These are phyloP conservation scores for Nettapus auritus DNA, from an alignment of 2,113 vertebrate genomes.

Conservation along the genomic window DNA sequence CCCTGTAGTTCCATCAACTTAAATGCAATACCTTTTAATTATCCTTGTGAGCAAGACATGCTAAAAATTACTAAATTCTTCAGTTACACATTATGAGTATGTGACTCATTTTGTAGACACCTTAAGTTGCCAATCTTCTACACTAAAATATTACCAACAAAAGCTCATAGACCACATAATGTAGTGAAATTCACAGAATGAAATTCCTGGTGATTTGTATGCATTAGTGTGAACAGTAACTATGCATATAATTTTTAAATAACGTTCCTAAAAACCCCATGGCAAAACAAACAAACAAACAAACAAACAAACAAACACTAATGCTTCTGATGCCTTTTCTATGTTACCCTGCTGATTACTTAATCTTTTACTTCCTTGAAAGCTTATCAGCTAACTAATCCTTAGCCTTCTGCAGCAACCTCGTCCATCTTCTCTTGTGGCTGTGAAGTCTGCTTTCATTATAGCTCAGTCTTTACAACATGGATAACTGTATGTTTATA, in stretches of 20 bases:
- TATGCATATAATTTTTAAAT: background rate
- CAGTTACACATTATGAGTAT: background rate
- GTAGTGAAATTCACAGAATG: background rate
- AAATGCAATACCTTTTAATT: conserved; percentile 42
- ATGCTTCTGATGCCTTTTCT: background rate
- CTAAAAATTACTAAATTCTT: background rate
- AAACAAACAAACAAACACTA: background rate
- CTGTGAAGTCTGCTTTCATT: background rate
- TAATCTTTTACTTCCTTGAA: background rate
- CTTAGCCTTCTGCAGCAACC: background rate
- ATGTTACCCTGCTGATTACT: background rate
- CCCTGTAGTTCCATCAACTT: conserved; percentile 10
- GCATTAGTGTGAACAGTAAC: background rate
- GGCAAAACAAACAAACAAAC: background rate
- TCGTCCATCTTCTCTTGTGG: background rate
- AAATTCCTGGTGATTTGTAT: background rate
- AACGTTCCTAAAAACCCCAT: background rate
- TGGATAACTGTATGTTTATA: background rate
- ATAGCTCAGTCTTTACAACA: background rate
- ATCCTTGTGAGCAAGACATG: background rate
- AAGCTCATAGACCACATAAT: background rate
- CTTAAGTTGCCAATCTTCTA: background rate
- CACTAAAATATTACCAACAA: background rate
- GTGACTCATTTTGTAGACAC: conserved; percentile 22
- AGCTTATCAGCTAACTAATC: background rate